Percentiles rank a stretch among this genome's conserved stretches.
Conservation (phyloP, 2,113 vertebrate genomes). For the Prolemur simus region DNA sequence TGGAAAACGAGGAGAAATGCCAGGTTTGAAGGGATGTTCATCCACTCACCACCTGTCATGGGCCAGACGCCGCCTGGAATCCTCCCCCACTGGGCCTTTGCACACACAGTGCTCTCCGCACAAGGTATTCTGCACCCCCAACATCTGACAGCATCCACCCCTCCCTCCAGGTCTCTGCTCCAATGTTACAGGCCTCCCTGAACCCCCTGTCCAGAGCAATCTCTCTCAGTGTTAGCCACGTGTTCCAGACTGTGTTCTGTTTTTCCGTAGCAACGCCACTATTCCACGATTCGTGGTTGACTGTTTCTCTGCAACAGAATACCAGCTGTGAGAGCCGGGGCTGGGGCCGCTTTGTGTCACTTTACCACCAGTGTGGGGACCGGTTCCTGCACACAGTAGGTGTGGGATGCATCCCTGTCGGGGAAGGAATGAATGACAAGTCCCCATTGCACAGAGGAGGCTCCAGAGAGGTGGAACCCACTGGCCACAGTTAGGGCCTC, state of each 20-base stretch:
- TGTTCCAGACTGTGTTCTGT: too few species aligned
- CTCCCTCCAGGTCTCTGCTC: neutral
- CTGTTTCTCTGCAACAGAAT: neutral
- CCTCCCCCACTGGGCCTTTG: neutral
- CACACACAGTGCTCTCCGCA: accelerated
- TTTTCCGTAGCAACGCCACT: neutral
- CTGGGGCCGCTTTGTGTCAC: too few species aligned
- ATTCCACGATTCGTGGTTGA: neutral
- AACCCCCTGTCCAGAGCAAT: neutral
- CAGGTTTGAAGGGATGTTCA: neutral
- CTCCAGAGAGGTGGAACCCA: neutral
- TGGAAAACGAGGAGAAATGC: neutral
- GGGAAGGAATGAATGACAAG: too few species aligned
- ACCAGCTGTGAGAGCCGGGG: neutral
- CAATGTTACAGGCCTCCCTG: neutral
- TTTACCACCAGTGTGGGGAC: accelerated
- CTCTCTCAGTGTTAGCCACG: accelerated
- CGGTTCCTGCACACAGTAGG: neutral
- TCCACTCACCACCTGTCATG: too few species aligned
- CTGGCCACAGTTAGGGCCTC: neutral
- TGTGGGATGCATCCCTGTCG: accelerated
- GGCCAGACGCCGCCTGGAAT: neutral
- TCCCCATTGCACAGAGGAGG: neutral
- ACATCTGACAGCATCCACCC: too few species aligned
- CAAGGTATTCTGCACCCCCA: neutral